Base-by-base conservation (phyloP, 2,113 vertebrate genomes). In the Nematolebias whitei region DNA sequence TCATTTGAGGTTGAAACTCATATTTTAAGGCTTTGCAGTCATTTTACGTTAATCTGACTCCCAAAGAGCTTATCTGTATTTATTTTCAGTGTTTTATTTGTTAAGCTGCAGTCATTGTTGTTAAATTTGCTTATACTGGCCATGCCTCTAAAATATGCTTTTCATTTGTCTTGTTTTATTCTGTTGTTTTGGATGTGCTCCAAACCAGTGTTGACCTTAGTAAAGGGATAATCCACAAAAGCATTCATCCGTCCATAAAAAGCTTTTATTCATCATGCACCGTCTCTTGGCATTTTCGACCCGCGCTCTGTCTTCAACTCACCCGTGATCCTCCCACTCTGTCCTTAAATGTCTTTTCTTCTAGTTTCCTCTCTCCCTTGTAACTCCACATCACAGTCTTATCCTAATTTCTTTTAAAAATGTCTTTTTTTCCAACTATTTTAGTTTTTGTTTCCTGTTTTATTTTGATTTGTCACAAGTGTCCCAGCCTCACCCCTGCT, bases 141-240 rank as follows among this genome's bases (percentile, higher is more conserved):
- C 50, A 67, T 78, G 70, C 63, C 47, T 59, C 76, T 74, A 60
- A 71, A 40, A 55, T 5, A 35, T 35, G 45, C 51, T 64, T 51
- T 22, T 67, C 53, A 52, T 43, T 23, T 44, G n/a, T 32, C 19
- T 68, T 66, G 48, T 67, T 53, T 68, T 13, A 1, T 54, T 75
- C 32, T 35, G 32, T 18, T 64, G 41, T 79, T 81, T 78, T 87
- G 83, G 72, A 77, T 2, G 12, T 9, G 63, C 71, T 80, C 76
- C 83, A 78, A 81, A 72, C 75, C 51, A 10, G 66, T 76, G 22
- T 49, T 87, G 85, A 86, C 83, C 86, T 88, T 90, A 85, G 81
- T 86, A 76, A 83, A 74, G 76, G 74, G 80, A 88, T 90, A 85
- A 86, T 90, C 83, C 80, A 61, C 76, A 70, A 85, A 87, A 86